Base-by-base conservation (phyloP, 2,113 vertebrate genomes). In the Lepisosteus oculatus region DNA sequence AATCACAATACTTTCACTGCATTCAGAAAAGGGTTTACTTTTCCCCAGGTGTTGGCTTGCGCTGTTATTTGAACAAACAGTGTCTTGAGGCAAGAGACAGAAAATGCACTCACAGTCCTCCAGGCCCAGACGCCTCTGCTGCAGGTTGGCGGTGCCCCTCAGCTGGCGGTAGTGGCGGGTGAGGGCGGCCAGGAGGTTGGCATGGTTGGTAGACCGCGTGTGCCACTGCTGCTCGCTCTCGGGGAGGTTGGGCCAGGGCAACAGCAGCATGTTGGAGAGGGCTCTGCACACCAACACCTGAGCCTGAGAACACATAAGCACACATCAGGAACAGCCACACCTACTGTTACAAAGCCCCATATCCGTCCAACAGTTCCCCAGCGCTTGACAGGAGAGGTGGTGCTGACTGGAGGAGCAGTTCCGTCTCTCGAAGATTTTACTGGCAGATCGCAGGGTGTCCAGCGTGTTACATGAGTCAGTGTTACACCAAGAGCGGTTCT, bases 221-320 rank as follows among this genome's bases (percentile, higher is more conserved):
- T 90, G 92, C 97, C 97, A 99, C 80, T 99, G 95, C 86, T 99
- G 97, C 62, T 99, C 97, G 0, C 77, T 90, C 85, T 99, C 97
- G 0, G 95, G 92, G 15, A 97, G 89, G 67, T 95, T 97, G 51
- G 96, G 95, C 96, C 97, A 99, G 0, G 97, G 96, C 57, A 99
- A 90, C 74, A 99, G 78, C 80, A 99, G 79, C 68, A 96, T 94
- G 9, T 98, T 99, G 0, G 96, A 98, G 68, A 99, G 89, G 0
- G 95, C 93, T 61, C 97, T 83, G 84, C 96, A 98, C 73, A 99
- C 95, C 77, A 99, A 72, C 84, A 97, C 92, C 85, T 96, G 95
- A 65, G 94, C 97, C 97, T 99, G 69, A 3, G 56, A 69, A 55
- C 70, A 69, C 2, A 42, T 6, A 62, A 0, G 11, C 13, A 75